These are phyloP conservation scores for Aphis craccivora DNA, from an alignment of 1,140 invertebrate species.

Conservation along the genomic window DNA sequence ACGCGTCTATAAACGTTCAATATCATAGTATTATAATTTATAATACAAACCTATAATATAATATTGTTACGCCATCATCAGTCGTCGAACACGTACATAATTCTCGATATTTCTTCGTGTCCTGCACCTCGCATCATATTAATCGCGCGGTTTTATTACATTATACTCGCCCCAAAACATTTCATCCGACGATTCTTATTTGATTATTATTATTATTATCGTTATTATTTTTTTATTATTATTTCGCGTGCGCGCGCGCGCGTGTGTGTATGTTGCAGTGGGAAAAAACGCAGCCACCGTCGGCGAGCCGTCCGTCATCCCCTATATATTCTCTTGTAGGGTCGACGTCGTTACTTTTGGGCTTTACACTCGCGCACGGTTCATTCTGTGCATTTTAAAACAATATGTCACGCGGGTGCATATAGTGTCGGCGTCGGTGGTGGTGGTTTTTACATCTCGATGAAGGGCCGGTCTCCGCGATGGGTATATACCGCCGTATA, in stretches of 20 bases:
- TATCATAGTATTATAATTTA: too few relatives aligned
- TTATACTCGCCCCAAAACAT: neutral
- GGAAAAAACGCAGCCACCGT: slow-evolving; percentile 49
- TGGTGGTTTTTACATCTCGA: neutral
- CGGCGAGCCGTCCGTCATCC: neutral
- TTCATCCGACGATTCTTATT: neutral
- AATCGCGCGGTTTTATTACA: neutral
- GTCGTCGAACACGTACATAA: neutral
- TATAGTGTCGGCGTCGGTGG: neutral
- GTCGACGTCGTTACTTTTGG: slow-evolving; percentile 45
- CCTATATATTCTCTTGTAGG: neutral
- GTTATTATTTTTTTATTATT: slow-evolving; percentile 32
- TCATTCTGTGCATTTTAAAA: slow-evolving; percentile 28
- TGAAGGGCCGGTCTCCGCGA: neutral
- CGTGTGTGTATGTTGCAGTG: neutral
- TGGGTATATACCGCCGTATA: neutral
- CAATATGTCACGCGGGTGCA: slow-evolving; percentile 51
- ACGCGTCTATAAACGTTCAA: too few relatives aligned
- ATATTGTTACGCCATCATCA: neutral
- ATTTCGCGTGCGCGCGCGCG: neutral
- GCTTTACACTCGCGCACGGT: neutral
- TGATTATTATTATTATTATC: slow-evolving; percentile 26
- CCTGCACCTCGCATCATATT: neutral
- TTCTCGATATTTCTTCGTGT: neutral
- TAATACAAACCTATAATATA: too few relatives aligned